Percentiles rank a stretch among this genome's conserved stretches.
phyloP scores from a whole-genome alignment of 2,888 invertebrate species.

The Halictus quadricinctus region DNA sequence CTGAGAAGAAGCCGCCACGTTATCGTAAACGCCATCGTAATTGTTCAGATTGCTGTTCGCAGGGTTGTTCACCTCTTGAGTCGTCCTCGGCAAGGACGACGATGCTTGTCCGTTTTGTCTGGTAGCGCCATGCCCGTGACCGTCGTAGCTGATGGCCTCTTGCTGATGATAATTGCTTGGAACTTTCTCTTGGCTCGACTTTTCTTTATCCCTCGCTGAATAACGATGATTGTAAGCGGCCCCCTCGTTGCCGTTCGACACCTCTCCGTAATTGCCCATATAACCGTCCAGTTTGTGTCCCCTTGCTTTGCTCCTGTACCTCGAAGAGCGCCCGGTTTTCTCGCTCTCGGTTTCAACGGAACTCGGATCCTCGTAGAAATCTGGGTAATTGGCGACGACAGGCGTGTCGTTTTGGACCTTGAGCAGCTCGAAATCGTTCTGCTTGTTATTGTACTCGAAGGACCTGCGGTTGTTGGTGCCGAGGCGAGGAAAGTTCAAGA shows the following conservation, averaged over 20 bases:
- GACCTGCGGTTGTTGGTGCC: slow-evolving; percentile 72
- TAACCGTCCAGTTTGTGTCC: slow-evolving; percentile 69
- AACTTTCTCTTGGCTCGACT: slow-evolving; percentile 67
- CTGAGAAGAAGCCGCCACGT: slow-evolving; percentile 1
- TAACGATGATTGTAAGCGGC: slow-evolving; percentile 54
- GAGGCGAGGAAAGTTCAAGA: slow-evolving; percentile 70
- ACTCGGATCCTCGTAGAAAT: slow-evolving; percentile 73
- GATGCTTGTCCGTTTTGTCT: slow-evolving; percentile 40
- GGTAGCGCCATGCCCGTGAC: slow-evolving; percentile 51
- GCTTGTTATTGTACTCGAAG: slow-evolving; percentile 70
- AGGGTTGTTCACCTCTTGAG: slow-evolving; percentile 53
- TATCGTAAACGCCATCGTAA: slow-evolving; percentile 25
- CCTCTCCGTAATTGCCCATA: slow-evolving; percentile 61
- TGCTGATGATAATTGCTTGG: slow-evolving; percentile 65
- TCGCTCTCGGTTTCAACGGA: slow-evolving; percentile 38
- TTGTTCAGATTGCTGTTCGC: slow-evolving; percentile 10
- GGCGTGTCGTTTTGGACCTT: slow-evolving; percentile 79
- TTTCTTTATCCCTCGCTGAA: slow-evolving; percentile 48
- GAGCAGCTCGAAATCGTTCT: slow-evolving; percentile 78
- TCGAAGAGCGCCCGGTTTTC: neutral
- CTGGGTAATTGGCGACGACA: slow-evolving; percentile 77
- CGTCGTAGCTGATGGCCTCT: slow-evolving; percentile 56
- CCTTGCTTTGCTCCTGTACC: slow-evolving; percentile 28
- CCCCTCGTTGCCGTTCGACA: slow-evolving; percentile 24
- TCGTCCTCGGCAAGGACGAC: slow-evolving; percentile 62